Percentiles rank a stretch among this genome's conserved stretches.
Conservation (phyloP, 2,888 invertebrate species). For the Stramonita haemastoma region DNA sequence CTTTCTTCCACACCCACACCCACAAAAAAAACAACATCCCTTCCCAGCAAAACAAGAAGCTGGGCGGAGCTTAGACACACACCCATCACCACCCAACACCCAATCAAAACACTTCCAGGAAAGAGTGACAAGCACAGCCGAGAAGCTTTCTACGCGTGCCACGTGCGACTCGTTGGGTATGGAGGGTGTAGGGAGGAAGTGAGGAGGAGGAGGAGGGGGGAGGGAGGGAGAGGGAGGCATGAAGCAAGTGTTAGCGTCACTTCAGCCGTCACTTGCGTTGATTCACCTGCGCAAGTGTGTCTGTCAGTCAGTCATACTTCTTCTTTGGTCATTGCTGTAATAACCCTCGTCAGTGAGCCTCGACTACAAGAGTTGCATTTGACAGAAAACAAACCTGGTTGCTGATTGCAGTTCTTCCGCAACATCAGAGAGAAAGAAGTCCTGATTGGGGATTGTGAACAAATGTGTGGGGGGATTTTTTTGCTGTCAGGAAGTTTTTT, state of each 20-base stretch:
- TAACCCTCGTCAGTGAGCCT: too few relatives aligned
- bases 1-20: not conserved
- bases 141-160: not conserved
- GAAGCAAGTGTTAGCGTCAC: not conserved
- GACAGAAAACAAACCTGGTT: too few relatives aligned
- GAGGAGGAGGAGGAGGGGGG: too few relatives aligned
- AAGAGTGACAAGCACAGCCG: not conserved
- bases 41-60: too few relatives aligned
- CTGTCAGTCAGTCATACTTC: not conserved
- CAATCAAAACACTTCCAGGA: not conserved
- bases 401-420: too few relatives aligned
- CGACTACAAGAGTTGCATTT: too few relatives aligned
- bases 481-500: too few relatives aligned
- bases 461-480: too few relatives aligned
- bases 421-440: too few relatives aligned
- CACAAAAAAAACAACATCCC: not conserved
- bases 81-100: not conserved
- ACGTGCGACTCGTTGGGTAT: too few relatives aligned
- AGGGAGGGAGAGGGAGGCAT: not conserved
- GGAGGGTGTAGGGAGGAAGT: not conserved
- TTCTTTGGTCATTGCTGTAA: too few relatives aligned
- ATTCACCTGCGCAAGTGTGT: not conserved
- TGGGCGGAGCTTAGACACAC: not conserved
- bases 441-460: too few relatives aligned
- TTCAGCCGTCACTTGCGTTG: not conserved